Conservation (phyloP, 2,113 vertebrate species). For the Tupaia chinensis region DNA sequence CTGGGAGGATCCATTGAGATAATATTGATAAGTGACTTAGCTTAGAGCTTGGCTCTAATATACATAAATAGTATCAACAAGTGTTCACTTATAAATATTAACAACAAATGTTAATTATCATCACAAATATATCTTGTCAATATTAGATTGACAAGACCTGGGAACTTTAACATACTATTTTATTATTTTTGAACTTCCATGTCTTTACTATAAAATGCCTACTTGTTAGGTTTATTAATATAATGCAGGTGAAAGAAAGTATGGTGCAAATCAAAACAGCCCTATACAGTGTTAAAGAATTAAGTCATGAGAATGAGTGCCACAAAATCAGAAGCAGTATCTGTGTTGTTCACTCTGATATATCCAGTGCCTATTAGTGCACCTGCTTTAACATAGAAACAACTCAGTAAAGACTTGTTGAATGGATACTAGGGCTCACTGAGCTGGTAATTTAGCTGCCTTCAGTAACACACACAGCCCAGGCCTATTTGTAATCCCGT, state of each 20-base stretch:
- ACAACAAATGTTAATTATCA: neutral
- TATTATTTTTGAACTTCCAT: no score
- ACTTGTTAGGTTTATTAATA: neutral
- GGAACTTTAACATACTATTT: neutral
- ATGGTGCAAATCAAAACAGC: neutral
- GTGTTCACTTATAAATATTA: neutral
- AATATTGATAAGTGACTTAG: neutral
- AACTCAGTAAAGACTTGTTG: neutral
- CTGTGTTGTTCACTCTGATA: neutral
- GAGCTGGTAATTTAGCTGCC: neutral
- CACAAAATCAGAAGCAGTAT: neutral
- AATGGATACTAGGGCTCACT: neutral
- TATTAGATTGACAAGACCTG: neutral
- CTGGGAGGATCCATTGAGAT: neutral
- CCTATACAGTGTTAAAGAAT: neutral
- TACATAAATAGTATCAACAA: neutral
- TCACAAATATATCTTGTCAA: neutral
- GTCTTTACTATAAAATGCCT: neutral
- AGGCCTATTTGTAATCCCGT: accelerated
- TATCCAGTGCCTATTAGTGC: neutral
- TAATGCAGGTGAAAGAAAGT: neutral
- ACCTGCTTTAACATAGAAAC: neutral
- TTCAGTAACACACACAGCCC: neutral
- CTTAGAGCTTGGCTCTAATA: neutral
- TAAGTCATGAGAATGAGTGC: neutral